Evolutionary conservation across 2,797 vertebrate species (phyloP).

Genomic region (Discoglossus pictus): DNA sequence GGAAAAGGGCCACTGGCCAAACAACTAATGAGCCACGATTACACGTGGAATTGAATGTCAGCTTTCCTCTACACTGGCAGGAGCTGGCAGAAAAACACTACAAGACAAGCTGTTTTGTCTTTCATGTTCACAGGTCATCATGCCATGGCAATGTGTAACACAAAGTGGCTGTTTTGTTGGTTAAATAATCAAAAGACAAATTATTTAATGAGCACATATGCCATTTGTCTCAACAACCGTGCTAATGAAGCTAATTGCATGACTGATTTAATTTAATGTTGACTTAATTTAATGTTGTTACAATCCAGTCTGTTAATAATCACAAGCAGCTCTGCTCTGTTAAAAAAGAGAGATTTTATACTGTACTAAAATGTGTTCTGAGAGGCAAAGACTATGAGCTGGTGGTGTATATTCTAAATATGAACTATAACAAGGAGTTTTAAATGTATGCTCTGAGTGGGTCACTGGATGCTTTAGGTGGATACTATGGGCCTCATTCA

Average conservation of each 20-base stretch:
- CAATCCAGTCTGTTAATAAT: conserved; percentile 61
- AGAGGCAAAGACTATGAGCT: too few relatives aligned
- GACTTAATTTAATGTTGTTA: conserved; percentile 68
- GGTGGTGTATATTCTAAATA: too few relatives aligned
- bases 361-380: too few relatives aligned
- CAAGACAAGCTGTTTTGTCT: conserved; percentile 55
- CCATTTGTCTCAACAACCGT: conserved; percentile 71
- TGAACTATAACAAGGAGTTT: too few relatives aligned
- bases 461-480: too few relatives aligned
- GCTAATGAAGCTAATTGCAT: conserved; percentile 74
- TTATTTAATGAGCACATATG: conserved; percentile 81
- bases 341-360: background rate
- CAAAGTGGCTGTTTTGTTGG: conserved; percentile 73
- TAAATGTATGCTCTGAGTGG: too few relatives aligned
- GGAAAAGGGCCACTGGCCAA: conserved; percentile 4
- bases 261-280: conserved; percentile 68
- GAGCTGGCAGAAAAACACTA: conserved; percentile 41
- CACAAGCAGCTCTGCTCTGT: background rate
- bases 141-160: conserved; percentile 57
- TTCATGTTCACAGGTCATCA: conserved; percentile 62
- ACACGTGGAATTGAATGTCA: conserved; percentile 7
- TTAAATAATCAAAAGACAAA: conserved; percentile 77
- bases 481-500: too few relatives aligned
- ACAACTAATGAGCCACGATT: conserved; percentile 18
- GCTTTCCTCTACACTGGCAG: conserved; percentile 41